Conservation (phyloP, 2,888 invertebrate species). For the Lottia gigantea region DNA sequence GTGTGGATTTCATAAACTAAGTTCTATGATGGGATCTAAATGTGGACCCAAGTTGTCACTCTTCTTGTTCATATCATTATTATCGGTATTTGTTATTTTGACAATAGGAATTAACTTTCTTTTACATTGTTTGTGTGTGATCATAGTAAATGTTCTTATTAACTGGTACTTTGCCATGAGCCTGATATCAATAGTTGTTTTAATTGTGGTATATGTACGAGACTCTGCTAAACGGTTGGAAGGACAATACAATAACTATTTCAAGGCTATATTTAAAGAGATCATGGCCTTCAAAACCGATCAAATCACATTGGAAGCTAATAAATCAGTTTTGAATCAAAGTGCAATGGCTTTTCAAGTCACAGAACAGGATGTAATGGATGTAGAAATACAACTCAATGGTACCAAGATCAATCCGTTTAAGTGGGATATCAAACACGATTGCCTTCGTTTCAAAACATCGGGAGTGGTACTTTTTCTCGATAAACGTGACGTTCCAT, state of each 20-base stretch:
- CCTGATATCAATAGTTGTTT: slow-evolving; percentile 24
- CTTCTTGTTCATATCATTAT: slow-evolving; percentile 23
- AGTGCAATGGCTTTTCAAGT: not conserved
- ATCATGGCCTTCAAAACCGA: not conserved
- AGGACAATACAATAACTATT: slow-evolving; percentile 3
- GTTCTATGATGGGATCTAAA: not conserved
- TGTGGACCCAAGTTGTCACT: not conserved
- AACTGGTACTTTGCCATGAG: slow-evolving; percentile 24
- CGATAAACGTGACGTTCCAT: slow-evolving; percentile 26
- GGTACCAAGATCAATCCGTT: not conserved
- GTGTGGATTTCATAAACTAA: not conserved
- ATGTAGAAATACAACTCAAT: not conserved
- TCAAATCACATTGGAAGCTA: not conserved
- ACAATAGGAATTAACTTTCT: slow-evolving; percentile 28
- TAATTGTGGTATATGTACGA: slow-evolving; percentile 29
- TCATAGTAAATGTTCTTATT: slow-evolving; percentile 23
- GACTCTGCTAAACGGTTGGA: slow-evolving; percentile 23
- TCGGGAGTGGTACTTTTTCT: slow-evolving; percentile 20
- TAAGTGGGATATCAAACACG: not conserved
- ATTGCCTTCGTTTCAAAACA: not conserved
- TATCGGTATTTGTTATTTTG: slow-evolving; percentile 26
- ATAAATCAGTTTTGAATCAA: not conserved
- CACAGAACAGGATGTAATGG: not conserved
- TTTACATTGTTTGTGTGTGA: slow-evolving; percentile 23
- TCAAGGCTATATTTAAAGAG: slow-evolving; percentile 1